Percentiles rank a stretch among this genome's conserved stretches.
Conservation (phyloP, 23 tunicate genomes). For the Clavelina lepadiformis region DNA sequence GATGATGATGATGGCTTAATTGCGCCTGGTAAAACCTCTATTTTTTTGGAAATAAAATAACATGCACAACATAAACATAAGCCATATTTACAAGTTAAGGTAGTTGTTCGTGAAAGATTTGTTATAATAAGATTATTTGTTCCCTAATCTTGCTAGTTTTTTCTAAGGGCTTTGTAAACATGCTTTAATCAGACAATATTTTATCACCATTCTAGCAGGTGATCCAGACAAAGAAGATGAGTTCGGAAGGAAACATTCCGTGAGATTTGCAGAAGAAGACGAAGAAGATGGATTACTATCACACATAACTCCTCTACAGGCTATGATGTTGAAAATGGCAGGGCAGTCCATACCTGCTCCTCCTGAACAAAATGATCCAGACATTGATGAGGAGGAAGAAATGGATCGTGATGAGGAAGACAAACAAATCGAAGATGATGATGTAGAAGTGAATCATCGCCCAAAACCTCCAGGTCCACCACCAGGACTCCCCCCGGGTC, state of each 20-base stretch:
- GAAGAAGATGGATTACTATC: slow-evolving; percentile 11
- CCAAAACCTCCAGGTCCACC: slow-evolving; percentile 91
- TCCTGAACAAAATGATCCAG: slow-evolving; percentile 1
- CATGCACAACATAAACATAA: no score
- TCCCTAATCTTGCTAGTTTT: no score
- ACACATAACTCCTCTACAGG: slow-evolving; percentile 80
- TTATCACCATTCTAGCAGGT: neutral
- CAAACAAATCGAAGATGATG: slow-evolving; percentile 10
- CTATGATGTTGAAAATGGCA: slow-evolving; percentile 91
- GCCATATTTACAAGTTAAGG: no score
- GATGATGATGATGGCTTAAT: slow-evolving; percentile 48
- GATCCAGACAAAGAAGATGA: slow-evolving; percentile 14
- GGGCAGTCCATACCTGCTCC: slow-evolving; percentile 64
- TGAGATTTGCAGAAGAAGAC: slow-evolving; percentile 32
- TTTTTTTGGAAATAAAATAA: no score
- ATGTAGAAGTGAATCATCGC: slow-evolving; percentile 7
- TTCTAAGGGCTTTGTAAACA: no score
- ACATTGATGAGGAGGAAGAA: slow-evolving; percentile 13
- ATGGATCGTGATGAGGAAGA: slow-evolving; percentile 28
- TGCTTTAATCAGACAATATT: no score
- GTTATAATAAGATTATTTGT: no score
- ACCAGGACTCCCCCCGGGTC: slow-evolving; percentile 94
- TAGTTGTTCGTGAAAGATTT: no score
- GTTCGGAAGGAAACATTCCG: slow-evolving; percentile 7
- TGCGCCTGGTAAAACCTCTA: no score